A percentile compares a stretch with the other conserved stretches of the same genome.
Evolutionary conservation across 2,113 vertebrate genomes (phyloP).

Genomic region (Petaurus breviceps): DNA sequence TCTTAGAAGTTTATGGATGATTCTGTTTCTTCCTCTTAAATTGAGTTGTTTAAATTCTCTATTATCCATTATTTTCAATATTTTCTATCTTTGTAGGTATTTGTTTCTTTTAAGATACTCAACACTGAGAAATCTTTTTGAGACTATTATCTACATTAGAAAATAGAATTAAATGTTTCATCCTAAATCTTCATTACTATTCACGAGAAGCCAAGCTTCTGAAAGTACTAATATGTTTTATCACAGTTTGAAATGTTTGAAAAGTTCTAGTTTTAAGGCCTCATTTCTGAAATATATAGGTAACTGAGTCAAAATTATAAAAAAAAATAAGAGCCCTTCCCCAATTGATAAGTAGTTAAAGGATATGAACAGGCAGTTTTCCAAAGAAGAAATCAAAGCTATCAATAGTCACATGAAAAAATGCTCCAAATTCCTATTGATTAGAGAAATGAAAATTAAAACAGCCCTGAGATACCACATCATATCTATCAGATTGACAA

Average conservation of each 20-base stretch:
- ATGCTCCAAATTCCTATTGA: too few relatives aligned
- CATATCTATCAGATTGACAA: too few relatives aligned
- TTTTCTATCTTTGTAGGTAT: background rate
- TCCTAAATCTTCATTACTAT: background rate
- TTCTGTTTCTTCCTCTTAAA: background rate
- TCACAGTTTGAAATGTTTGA: slow-evolving; percentile 31
- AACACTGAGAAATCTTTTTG: background rate
- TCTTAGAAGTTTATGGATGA: background rate
- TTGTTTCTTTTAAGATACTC: background rate
- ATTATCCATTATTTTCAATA: background rate
- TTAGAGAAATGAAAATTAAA: too few relatives aligned
- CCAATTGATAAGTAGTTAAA: too few relatives aligned
- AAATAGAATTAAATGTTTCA: background rate
- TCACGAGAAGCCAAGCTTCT: too few relatives aligned
- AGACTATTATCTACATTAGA: background rate
- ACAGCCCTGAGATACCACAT: too few relatives aligned
- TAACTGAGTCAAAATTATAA: too few relatives aligned
- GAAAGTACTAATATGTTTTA: background rate
- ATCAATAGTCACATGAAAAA: too few relatives aligned
- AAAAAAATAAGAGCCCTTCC: too few relatives aligned
- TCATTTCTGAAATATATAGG: slow-evolving; percentile 5
- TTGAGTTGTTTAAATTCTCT: background rate
- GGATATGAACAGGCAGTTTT: too few relatives aligned
- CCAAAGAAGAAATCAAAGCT: too few relatives aligned
- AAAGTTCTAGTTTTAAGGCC: background rate